A percentile compares a stretch with the other conserved stretches of the same genome.
phyloP scores from a whole-genome alignment of 2,888 invertebrate genomes.

The Agrochola lychnidis region DNA sequence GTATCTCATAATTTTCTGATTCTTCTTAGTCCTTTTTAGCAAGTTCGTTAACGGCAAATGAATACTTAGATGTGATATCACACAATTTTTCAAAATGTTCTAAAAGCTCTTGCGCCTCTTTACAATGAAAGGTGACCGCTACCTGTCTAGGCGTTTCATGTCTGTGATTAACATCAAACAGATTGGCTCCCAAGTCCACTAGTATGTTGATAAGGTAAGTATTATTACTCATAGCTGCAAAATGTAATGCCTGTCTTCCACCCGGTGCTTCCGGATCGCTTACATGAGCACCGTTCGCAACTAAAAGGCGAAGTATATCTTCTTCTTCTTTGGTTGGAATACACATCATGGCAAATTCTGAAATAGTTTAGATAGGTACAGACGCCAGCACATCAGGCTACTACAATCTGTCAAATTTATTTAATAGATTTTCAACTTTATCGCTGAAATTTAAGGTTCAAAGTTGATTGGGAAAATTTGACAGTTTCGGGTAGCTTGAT shows the following conservation, averaged over 20 bases:
- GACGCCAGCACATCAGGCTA: too few relatives aligned
- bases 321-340: constrained; percentile 79
- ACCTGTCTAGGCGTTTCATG: constrained; percentile 83
- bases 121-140: constrained; percentile 79
- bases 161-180: constrained; percentile 77
- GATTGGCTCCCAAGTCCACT: constrained; percentile 80
- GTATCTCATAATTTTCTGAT: background rate
- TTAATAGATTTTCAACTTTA: too few relatives aligned
- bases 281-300: constrained; percentile 79
- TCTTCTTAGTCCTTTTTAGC: background rate
- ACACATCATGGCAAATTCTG: constrained; percentile 87
- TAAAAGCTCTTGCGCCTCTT: constrained; percentile 73
- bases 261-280: constrained; percentile 82
- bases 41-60: background rate
- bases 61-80: background rate
- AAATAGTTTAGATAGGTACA: constrained; percentile 16
- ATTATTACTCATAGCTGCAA: constrained; percentile 88
- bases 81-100: constrained; percentile 63
- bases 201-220: constrained; percentile 79
- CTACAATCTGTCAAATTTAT: too few relatives aligned
- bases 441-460: too few relatives aligned
- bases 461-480: too few relatives aligned
- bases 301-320: constrained; percentile 79
- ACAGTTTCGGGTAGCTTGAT: too few relatives aligned
- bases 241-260: constrained; percentile 87